These are phyloP conservation scores for Ceratina japonica DNA, from an alignment of 1,140 invertebrate genomes.

Conservation along the genomic window DNA sequence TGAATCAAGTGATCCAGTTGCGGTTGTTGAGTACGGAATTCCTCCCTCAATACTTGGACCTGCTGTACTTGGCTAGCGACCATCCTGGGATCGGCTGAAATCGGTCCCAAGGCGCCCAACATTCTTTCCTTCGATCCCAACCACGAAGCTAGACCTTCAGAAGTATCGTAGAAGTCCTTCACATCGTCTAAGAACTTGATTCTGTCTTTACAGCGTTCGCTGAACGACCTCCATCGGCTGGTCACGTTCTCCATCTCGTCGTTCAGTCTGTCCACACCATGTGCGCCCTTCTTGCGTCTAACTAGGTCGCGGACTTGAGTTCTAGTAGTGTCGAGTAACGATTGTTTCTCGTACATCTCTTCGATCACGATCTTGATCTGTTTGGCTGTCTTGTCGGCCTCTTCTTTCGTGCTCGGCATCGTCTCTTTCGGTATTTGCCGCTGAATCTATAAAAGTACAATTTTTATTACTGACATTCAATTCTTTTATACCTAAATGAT, in stretches of 20 bases:
- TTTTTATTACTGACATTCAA: not conserved
- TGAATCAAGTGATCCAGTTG: slow-evolving; percentile 92
- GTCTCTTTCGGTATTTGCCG: slow-evolving; percentile 89
- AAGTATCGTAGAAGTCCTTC: slow-evolving; percentile 94
- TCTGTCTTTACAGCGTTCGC: slow-evolving; percentile 91
- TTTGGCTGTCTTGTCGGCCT: slow-evolving; percentile 94
- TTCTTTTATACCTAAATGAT: not conserved
- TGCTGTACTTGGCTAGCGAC: slow-evolving; percentile 95
- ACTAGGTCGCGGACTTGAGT: slow-evolving; percentile 92
- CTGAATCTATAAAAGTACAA: slow-evolving; percentile 82
- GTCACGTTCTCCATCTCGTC: slow-evolving; percentile 90
- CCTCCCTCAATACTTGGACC: slow-evolving; percentile 94
- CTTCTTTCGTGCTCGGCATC: slow-evolving; percentile 92
- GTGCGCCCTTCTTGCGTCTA: slow-evolving; percentile 88
- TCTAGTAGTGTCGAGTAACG: slow-evolving; percentile 92
- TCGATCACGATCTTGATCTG: slow-evolving; percentile 92
- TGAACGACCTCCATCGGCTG: slow-evolving; percentile 91
- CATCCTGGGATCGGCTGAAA: slow-evolving; percentile 95
- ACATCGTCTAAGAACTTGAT: slow-evolving; percentile 93
- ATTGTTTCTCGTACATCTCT: slow-evolving; percentile 97
- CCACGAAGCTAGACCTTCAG: slow-evolving; percentile 92
- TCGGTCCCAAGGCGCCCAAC: slow-evolving; percentile 95
- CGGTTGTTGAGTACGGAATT: slow-evolving; percentile 94
- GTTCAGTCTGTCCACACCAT: slow-evolving; percentile 90
- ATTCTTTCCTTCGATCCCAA: slow-evolving; percentile 95